These are phyloP conservation scores for Henicopernis longicauda DNA, from an alignment of 2,113 vertebrate genomes.

Conservation along the genomic window DNA sequence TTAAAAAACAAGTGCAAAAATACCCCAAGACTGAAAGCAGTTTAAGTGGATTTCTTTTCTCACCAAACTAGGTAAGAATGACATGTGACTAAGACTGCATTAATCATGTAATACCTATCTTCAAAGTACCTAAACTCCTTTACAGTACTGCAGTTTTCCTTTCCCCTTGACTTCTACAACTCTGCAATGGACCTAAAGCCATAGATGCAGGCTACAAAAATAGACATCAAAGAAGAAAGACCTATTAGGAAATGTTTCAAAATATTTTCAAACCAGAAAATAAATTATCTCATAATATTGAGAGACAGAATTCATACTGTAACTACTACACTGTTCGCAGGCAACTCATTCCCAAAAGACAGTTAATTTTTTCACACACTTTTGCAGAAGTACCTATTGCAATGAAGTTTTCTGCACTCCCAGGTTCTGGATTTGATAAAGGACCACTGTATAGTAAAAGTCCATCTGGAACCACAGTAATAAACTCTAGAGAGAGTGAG, in stretches of 20 bases:
- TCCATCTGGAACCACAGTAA: slow-evolving; percentile 83
- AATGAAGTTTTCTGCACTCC: slow-evolving; percentile 83
- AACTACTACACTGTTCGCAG: background rate
- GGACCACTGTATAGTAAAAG: slow-evolving; percentile 86
- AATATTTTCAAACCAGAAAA: background rate
- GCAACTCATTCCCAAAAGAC: background rate
- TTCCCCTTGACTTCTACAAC: background rate
- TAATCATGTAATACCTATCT: background rate
- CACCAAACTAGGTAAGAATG: background rate
- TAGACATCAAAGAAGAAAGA: background rate
- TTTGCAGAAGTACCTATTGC: slow-evolving; percentile 79
- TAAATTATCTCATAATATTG: background rate
- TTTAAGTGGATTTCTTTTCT: background rate
- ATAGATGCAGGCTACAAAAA: background rate
- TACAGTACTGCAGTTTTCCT: background rate
- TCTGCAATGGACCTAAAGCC: background rate
- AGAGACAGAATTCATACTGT: background rate
- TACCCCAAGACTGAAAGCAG: background rate
- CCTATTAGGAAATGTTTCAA: background rate
- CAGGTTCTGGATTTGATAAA: slow-evolving; percentile 77
- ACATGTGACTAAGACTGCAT: background rate
- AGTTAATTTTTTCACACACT: background rate
- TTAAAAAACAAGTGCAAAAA: background rate
- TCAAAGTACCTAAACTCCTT: background rate
- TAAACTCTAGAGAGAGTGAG: slow-evolving; percentile 86